phyloP scores from a whole-genome alignment of 2,113 vertebrate genomes.

The Boulengerochromis microlepis region DNA sequence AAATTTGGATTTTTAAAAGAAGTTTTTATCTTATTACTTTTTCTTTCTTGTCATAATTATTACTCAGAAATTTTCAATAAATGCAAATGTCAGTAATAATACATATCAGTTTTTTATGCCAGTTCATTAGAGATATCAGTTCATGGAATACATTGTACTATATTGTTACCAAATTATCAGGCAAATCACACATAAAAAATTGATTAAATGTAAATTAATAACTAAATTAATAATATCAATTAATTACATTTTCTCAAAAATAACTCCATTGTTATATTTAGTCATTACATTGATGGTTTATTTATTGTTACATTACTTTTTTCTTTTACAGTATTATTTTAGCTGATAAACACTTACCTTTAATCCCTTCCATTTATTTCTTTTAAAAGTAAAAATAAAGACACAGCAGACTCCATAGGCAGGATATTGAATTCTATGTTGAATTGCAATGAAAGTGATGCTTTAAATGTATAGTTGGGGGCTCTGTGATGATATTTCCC shows the following conservation, averaged over 20 bases:
- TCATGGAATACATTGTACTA: neutral
- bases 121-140: neutral
- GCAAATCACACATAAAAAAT: too few species aligned
- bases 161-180: too few species aligned
- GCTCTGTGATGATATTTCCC: neutral
- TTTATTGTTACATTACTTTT: too few species aligned
- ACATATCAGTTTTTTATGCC: neutral
- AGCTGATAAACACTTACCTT: too few species aligned
- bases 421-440: neutral
- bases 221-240: too few species aligned
- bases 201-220: too few species aligned
- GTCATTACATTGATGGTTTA: too few species aligned
- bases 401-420: neutral
- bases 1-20: neutral
- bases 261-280: too few species aligned
- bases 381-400: neutral
- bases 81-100: neutral
- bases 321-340: too few species aligned
- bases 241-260: too few species aligned
- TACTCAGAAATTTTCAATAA: neutral
- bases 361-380: too few species aligned
- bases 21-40: neutral
- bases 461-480: neutral
- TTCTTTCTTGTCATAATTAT: neutral
- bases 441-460: neutral